Conservation (phyloP, 2,113 vertebrate genomes). For the Heptranchias perlo region DNA sequence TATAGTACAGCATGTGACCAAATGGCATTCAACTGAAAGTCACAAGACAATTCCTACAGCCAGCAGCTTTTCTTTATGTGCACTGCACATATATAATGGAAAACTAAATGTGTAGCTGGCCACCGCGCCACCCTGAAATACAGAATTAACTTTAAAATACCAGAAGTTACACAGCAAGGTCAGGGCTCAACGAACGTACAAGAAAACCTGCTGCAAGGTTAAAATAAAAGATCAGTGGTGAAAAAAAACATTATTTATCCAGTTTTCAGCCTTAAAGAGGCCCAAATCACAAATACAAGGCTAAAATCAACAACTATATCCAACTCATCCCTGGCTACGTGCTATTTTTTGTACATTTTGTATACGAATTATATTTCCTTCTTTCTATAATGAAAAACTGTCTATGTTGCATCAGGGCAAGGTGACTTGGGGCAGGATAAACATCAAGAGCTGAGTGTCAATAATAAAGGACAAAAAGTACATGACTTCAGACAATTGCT, state of each 20-base stretch:
- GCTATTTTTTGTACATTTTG: neutral
- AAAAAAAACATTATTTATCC: no score
- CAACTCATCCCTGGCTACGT: neutral
- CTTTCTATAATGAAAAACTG: neutral
- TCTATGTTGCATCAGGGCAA: neutral
- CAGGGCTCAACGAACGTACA: neutral
- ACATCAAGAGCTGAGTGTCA: no score
- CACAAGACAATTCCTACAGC: neutral
- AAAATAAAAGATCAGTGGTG: neutral
- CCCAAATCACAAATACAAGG: no score
- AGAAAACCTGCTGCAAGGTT: neutral
- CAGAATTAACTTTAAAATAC: neutral
- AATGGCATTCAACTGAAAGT: neutral
- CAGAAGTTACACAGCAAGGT: neutral
- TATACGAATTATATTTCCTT: neutral
- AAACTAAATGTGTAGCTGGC: neutral
- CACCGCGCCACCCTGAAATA: neutral
- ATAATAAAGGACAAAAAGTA: neutral
- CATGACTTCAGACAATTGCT: neutral
- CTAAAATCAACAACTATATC: neutral
- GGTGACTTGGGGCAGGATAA: neutral
- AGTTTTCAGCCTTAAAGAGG: no score
- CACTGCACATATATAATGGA: neutral
- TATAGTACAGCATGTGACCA: neutral
- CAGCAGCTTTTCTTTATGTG: neutral